A percentile compares a stretch with the other conserved stretches of the same genome.
phyloP scores from a whole-genome alignment of 1,140 invertebrate genomes.

The Cheumatopsyche charites region DNA sequence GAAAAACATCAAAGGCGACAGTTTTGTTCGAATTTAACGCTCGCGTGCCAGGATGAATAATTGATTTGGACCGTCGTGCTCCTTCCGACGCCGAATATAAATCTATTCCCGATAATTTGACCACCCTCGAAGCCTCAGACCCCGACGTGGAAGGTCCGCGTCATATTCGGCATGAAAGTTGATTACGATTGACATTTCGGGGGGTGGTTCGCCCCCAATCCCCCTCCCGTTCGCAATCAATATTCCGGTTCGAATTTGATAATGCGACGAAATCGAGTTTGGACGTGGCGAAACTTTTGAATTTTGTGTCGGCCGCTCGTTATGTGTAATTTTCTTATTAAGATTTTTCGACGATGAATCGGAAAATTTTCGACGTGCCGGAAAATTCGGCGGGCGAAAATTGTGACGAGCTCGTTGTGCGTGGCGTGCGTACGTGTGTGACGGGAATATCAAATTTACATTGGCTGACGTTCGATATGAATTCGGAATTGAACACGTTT shows the following conservation, averaged over 20 bases:
- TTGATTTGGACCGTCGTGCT: neutral
- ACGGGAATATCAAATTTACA: no score
- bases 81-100: neutral
- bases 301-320: constrained; percentile 16
- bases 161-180: constrained; percentile 15
- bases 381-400: no score
- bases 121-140: neutral
- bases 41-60: constrained; percentile 21
- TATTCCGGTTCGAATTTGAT: constrained; percentile 11
- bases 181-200: constrained; percentile 19
- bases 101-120: constrained; percentile 18
- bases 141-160: no score
- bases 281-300: constrained; percentile 11
- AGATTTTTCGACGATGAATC: constrained; percentile 9
- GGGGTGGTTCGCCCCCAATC: neutral
- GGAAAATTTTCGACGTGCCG: no score
- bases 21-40: constrained; percentile 15
- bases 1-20: neutral
- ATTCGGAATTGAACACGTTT: no score
- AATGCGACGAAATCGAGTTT: constrained; percentile 18
- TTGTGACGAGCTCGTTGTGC: no score
- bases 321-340: constrained; percentile 28
- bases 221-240: neutral
- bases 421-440: no score
- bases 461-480: no score